Conservation (phyloP, 2,113 vertebrate genomes). For the Triplophysa dalaica region DNA sequence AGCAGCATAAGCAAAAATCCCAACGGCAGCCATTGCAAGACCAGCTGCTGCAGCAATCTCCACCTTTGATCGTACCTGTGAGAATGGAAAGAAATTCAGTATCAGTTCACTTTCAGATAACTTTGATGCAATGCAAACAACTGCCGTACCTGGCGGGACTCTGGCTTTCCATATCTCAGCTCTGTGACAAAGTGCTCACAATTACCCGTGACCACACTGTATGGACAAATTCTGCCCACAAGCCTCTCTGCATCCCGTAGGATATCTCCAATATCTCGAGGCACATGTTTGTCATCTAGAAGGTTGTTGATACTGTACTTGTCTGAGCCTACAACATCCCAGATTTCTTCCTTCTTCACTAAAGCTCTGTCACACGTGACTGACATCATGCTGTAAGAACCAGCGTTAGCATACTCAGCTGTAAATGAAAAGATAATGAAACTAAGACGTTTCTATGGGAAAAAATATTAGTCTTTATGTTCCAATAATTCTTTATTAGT, state of each 20-base stretch:
- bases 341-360: constrained; percentile 76
- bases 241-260: constrained; percentile 55
- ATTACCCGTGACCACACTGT: constrained; percentile 66
- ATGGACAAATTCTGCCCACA: constrained; percentile 62
- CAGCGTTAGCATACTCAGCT: constrained; percentile 66
- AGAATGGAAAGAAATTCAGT: background rate
- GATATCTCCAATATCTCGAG: constrained; percentile 56
- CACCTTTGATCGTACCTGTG: constrained; percentile 61
- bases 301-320: constrained; percentile 72
- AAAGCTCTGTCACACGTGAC: constrained; percentile 71
- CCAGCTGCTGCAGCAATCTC: background rate
- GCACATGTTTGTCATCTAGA: constrained; percentile 65
- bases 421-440: background rate
- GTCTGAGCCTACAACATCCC: constrained; percentile 62
- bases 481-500: too few relatives aligned
- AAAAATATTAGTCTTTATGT: too few relatives aligned
- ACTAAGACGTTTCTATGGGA: background rate
- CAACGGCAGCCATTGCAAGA: constrained; percentile 32
- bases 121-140: background rate
- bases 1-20: constrained; percentile 34
- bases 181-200: constrained; percentile 81
- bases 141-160: constrained; percentile 78
- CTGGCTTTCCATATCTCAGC: constrained; percentile 74
- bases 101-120: background rate
- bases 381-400: constrained; percentile 75